Conservation (phyloP, 1,140 invertebrate species). For the Drosophila sp. region DNA sequence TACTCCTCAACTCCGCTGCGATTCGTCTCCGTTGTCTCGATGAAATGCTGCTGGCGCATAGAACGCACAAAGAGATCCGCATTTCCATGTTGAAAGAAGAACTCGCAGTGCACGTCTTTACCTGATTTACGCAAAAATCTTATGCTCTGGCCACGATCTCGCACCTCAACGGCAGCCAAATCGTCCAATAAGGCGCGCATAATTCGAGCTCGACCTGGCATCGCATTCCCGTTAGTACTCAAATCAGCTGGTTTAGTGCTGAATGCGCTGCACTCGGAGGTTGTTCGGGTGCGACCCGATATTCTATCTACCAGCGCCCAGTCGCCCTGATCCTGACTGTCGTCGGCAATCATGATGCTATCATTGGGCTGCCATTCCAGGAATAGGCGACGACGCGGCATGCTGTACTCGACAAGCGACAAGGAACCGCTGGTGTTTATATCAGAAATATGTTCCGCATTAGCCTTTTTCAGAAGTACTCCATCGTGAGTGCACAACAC, state of each 20-base stretch:
- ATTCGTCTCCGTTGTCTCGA: constrained; percentile 54
- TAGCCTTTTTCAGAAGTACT: constrained; percentile 86
- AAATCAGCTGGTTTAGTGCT: constrained; percentile 69
- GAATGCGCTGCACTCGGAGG: constrained; percentile 85
- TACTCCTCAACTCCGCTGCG: constrained; percentile 64
- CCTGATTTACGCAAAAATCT: constrained; percentile 89
- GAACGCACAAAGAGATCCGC: constrained; percentile 91
- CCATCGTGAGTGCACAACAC: constrained; percentile 88
- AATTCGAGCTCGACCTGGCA: constrained; percentile 85
- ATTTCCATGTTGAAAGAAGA: constrained; percentile 94
- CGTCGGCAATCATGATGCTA: constrained; percentile 89
- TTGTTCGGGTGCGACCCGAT: constrained; percentile 85
- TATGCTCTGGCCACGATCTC: constrained; percentile 88
- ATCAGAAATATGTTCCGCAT: constrained; percentile 86
- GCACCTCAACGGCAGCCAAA: constrained; percentile 88
- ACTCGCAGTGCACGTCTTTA: constrained; percentile 90
- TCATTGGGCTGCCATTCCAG: constrained; percentile 93
- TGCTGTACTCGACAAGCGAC: constrained; percentile 86
- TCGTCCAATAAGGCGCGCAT: constrained; percentile 88
- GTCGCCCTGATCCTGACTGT: constrained; percentile 90
- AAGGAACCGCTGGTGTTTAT: constrained; percentile 87
- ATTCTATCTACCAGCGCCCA: constrained; percentile 92
- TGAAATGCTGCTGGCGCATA: constrained; percentile 85
- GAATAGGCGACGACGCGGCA: constrained; percentile 85
- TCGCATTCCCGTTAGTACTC: constrained; percentile 33